Evolutionary conservation across 2,797 vertebrate genomes (phyloP), one percentile per base, ranked within the genome.

Genomic region (Taeniopygia guttata): DNA sequence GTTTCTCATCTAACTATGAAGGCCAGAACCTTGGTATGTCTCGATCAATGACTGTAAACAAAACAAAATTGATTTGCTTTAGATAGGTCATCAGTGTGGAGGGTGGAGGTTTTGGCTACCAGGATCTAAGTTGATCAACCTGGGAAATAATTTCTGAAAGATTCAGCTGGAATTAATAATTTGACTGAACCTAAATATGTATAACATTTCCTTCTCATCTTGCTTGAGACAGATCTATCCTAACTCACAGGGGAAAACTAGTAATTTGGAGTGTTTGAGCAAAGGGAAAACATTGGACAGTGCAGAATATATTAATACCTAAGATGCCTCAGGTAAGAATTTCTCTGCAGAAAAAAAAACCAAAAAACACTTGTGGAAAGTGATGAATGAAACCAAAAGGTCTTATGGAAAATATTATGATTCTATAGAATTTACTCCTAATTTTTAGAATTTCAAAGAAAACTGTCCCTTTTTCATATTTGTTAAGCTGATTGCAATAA

Each of bases 251-350:
- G 48, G 76, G 70, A 94, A 70, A 58, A 70, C 26, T 42, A 76
- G 67, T 79, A 92, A 92, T 82, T 87, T 77, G 55, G 52, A 85
- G 45, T 40, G 45, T 83, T 94, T 86, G 63, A 89, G 40, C n/a
- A 89, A 45, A 55, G 48, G 38, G 75, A 94, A 91, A 94, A 92
- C 49, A 66, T 4, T 48, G 54, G 60, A 67, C 29, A 70, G 40
- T n/a, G 23, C 11, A 93, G 34, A 94, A 75, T 36, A 36, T 77
- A 62, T 36, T 69, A 91, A 85, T 73, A 48, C 11, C 20, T 64
- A 36, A 69, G 27, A 78, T 83, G 17, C 38, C 38, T 94, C 29
- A 70, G 26, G 27, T 77, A 36, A 67, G 18, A 79, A 6, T 40
- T 89, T 87, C 17, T 81, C 38, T 73, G 43, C 42, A 64, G 38